A percentile compares a stretch with the other conserved stretches of the same genome.
Conservation (phyloP, 2,113 vertebrate species). For the Artemisiospiza belli region DNA sequence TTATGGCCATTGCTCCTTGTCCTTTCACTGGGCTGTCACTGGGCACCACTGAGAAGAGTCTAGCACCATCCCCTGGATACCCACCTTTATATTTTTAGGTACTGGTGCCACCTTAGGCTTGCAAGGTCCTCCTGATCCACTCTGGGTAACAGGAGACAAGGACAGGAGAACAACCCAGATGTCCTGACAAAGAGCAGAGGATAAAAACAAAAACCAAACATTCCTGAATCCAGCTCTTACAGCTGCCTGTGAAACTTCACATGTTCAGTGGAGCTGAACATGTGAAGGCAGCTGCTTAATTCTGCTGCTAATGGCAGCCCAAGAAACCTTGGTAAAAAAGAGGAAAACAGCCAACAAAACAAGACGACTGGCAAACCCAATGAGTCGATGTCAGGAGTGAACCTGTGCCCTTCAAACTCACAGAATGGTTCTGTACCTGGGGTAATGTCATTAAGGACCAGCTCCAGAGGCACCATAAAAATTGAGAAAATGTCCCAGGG, state of each 20-base stretch:
- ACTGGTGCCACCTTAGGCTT: background rate
- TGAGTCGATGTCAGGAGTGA: accelerated
- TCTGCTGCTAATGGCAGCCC: background rate
- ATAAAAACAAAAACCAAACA: background rate
- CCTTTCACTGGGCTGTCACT: background rate
- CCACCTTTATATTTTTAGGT: background rate
- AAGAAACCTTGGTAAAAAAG: background rate
- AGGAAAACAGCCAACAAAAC: background rate
- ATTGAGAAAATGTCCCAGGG: background rate
- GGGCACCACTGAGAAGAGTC: background rate
- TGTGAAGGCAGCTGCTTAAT: background rate
- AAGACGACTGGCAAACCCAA: background rate
- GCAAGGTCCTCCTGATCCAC: background rate
- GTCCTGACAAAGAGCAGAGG: background rate
- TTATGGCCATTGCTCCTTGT: background rate
- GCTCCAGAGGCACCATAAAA: background rate
- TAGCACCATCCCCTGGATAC: background rate
- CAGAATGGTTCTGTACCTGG: accelerated
- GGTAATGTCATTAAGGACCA: background rate
- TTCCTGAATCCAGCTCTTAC: background rate
- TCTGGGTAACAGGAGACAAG: background rate
- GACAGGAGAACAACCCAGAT: background rate
- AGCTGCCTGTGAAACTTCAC: background rate
- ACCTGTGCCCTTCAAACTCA: background rate
- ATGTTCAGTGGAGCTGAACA: background rate